Base-by-base conservation (phyloP, 35 echinoderm and acorn worm genomes). In the Ophioderma brevispina region DNA sequence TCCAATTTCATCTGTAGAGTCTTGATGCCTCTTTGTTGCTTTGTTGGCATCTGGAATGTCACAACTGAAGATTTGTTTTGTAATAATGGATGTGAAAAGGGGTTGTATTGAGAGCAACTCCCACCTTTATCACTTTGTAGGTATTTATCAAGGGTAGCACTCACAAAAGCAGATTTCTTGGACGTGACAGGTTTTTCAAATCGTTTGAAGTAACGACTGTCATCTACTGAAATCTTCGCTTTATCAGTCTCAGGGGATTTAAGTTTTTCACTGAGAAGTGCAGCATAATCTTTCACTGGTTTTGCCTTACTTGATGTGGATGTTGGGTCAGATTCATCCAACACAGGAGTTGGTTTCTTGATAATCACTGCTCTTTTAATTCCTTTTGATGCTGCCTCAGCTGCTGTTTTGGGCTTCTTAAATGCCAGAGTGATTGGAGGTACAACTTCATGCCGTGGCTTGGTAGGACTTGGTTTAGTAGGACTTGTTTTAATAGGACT, bases 141-240 rank as follows among this genome's bases (percentile, higher is more conserved):
- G 38, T 94, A 94, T 39, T 90, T 64, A 80, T 97, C 92, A 33
- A 97, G 36, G 1, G 89, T 77, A 82, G 87, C 90, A 75, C 95
- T 97, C 13, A 92, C 81, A 86, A 97, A 97, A 37, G 95, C 95
- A 76, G 92, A 92, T 76, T 89, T 94, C 32, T 94, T 86, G 35
- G 92, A 91, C 19, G 78, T 80, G 10, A 89, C 81, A 59, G 89
- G 85, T 40, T 94, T 94, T 64, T 97, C 95, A 89, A 94, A 97
- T 59, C 88, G 84, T 77, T 94, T 97, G 78, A 97, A 91, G 23
- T 84, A 78, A 1, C 70, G 43, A 81, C 90, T 91, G 40, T 97
- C 95, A 52, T 91, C 75, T 17, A n/a, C 46, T 13, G 88, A 77
- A 32, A 94, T 35, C 79, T 80, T 88, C 19, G 37, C 21, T 30